Base-by-base conservation (phyloP, 2,888 invertebrate genomes). In the Phaonia tiefii region DNA sequence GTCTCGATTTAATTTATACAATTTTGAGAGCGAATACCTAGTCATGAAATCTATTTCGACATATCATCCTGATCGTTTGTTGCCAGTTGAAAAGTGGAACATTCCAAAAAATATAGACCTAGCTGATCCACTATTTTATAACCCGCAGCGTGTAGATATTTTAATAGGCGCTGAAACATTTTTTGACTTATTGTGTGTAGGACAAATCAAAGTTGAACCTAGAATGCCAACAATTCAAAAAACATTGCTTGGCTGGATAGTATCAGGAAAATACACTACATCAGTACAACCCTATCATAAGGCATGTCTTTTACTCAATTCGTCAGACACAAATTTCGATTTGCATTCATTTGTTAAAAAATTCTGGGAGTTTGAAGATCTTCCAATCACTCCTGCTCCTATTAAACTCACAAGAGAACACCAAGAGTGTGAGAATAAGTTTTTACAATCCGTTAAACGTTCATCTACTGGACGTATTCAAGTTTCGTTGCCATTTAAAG, bases 401-500 rank as follows among this genome's bases (percentile, higher is more conserved):
- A n/a, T n/a, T n/a, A n/a, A n/a, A n/a, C 54, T 20, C 15, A 44
- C 81, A 26, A 51, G 56, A 65, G 82, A 77, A 8, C 79, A 84
- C 66, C 46, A 63, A 73, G 31, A 58, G 39, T 80, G 65, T 65
- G 79, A 82, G 44, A 51, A 71, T 11, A 56, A 60, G 44, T 80
- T 83, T 54, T 11, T 74, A 10, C 42, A 80, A 51, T 74, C 69
- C 25, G 74, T 74, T 20, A 8, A 39, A 51, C 46, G 65, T 17
- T 67, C 81, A 25, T 67, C 5, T 7, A 5, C 5, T 20, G 58
- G 67, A 20, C 31, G 67, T 37, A 65, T 81, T 63, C 17, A 80
- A 73, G 79, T 83, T 2, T 25, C 75, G 51, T 20, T 81, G 15
- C 70, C 74, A n/a, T 79, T 83, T 5, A 83, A 82, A 58, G 44